Percentiles rank a stretch among this genome's conserved stretches.
phyloP scores from a whole-genome alignment of 1,140 invertebrate genomes.

The Ceratitis capitata region DNA sequence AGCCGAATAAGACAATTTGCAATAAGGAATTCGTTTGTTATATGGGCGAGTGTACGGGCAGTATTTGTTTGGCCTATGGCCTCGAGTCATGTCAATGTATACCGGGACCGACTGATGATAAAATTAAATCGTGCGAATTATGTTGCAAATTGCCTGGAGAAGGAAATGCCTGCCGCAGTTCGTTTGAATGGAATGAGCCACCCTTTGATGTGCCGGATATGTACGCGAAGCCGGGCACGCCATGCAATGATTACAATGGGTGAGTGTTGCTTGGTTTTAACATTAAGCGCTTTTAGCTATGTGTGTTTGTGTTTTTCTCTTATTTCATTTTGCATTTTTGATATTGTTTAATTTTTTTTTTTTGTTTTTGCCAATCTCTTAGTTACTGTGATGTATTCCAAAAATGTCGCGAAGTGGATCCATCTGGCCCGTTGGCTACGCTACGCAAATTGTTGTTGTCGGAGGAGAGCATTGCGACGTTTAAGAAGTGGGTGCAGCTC shows the following conservation, averaged over 20 bases:
- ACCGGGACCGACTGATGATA: conserved; percentile 76
- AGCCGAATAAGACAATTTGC: conserved; percentile 93
- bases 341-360: too few species aligned
- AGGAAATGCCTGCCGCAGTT: conserved; percentile 82
- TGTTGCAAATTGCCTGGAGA: conserved; percentile 90
- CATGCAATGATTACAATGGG: conserved; percentile 98
- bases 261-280: conserved; percentile 48
- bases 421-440: conserved; percentile 92
- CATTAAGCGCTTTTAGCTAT: neutral
- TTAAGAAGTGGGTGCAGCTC: conserved; percentile 83
- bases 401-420: conserved; percentile 94
- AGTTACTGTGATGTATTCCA: conserved; percentile 98
- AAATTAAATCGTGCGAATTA: conserved; percentile 87
- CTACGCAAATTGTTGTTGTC: conserved; percentile 86
- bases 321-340: neutral
- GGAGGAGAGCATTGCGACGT: conserved; percentile 87
- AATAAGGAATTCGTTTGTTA: conserved; percentile 94
- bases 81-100: conserved; percentile 96
- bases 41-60: conserved; percentile 94
- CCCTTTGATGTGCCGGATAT: conserved; percentile 92
- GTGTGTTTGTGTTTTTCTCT: neutral
- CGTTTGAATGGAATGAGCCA: conserved; percentile 88
- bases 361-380: too few species aligned
- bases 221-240: conserved; percentile 92
- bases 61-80: conserved; percentile 91